Evolutionary conservation across 2,113 vertebrate species (phyloP).

Genomic region (Hemichromis elongatus): DNA sequence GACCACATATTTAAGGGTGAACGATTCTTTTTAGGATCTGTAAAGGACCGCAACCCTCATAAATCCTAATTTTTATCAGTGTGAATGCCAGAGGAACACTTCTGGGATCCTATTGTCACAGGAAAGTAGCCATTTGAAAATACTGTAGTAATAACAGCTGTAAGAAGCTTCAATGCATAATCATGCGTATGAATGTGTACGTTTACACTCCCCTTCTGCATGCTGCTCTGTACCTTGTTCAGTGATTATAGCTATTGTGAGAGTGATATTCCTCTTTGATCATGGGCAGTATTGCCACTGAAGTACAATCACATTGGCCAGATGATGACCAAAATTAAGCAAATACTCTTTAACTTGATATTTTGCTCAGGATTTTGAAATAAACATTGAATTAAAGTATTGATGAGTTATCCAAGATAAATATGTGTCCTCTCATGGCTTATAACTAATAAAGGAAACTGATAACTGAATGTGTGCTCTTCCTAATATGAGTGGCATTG

Average conservation of each 20-base stretch:
- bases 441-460: constrained; percentile 60
- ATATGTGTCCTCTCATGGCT: constrained; percentile 45
- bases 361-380: constrained; percentile 76
- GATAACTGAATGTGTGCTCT: background rate
- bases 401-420: constrained; percentile 39
- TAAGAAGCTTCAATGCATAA: background rate
- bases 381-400: constrained; percentile 41
- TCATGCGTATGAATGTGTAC: constrained; percentile 44
- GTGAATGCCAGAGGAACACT: background rate
- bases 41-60: background rate
- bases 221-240: constrained; percentile 71
- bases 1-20: background rate
- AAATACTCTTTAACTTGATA: constrained; percentile 69
- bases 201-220: constrained; percentile 55
- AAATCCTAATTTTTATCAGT: background rate
- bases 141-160: background rate
- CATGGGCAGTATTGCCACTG: constrained; percentile 53
- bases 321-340: constrained; percentile 70
- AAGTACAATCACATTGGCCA: constrained; percentile 71
- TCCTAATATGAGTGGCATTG: background rate
- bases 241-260: constrained; percentile 60
- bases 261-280: constrained; percentile 58
- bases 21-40: background rate
- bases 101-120: background rate
- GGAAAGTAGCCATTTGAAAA: background rate